phyloP scores from a whole-genome alignment of 2,113 vertebrate genomes.

The Crypturellus undulatus region DNA sequence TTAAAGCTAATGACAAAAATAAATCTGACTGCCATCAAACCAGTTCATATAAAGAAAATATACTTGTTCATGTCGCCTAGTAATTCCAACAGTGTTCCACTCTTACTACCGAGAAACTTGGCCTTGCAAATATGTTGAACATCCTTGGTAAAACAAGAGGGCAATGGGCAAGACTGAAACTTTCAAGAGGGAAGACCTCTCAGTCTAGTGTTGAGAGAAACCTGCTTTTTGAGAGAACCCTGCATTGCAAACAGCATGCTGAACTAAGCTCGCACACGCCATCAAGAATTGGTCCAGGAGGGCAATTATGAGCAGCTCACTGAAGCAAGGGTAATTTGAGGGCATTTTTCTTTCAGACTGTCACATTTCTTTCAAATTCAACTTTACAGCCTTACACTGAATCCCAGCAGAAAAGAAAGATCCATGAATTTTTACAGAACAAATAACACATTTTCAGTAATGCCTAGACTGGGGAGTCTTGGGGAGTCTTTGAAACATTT shows the following conservation, averaged over 20 bases:
- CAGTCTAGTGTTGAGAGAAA: neutral
- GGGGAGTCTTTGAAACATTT: conserved; percentile 21
- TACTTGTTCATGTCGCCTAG: neutral
- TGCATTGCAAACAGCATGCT: neutral
- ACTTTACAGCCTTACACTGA: neutral
- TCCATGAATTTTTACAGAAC: neutral
- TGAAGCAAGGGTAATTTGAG: neutral
- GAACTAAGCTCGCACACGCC: neutral
- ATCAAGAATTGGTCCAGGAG: neutral
- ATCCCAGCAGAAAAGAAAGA: neutral
- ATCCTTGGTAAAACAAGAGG: neutral
- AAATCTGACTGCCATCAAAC: neutral
- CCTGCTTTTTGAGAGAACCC: neutral
- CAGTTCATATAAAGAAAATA: neutral
- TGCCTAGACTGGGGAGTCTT: neutral
- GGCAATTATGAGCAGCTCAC: neutral
- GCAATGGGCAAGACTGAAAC: neutral
- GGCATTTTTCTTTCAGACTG: neutral
- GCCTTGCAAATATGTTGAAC: neutral
- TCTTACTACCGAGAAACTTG: neutral
- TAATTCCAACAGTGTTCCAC: neutral
- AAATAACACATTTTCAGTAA: neutral
- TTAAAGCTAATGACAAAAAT: neutral
- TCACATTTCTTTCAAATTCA: neutral
- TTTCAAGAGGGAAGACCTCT: neutral